A percentile compares a stretch with the other conserved stretches of the same genome.
These are phyloP conservation scores for Pecten maximus DNA, from an alignment of 2,888 invertebrate genomes.

Conservation along the genomic window DNA sequence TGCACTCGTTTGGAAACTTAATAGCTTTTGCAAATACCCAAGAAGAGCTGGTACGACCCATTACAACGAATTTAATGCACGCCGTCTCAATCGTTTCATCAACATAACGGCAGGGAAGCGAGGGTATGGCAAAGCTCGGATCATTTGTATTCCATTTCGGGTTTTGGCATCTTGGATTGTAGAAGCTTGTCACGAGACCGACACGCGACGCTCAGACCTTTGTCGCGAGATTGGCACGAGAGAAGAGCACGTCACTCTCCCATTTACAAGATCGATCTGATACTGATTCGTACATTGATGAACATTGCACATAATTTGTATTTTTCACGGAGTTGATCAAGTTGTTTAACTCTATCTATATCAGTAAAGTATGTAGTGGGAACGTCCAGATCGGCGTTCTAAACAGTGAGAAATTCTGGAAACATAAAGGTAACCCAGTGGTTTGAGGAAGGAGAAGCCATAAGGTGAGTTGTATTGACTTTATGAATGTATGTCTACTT, in stretches of 20 bases:
- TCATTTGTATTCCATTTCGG: background rate
- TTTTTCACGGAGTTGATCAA: background rate
- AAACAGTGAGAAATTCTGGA: background rate
- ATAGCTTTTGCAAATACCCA: background rate
- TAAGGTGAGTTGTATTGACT: background rate
- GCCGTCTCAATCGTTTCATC: background rate
- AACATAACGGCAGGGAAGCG: background rate
- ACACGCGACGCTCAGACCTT: background rate
- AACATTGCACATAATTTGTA: background rate
- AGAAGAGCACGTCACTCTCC: background rate
- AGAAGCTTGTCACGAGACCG: background rate
- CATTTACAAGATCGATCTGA: background rate
- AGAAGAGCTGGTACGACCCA: background rate
- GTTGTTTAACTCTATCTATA: background rate
- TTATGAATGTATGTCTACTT: too few relatives aligned
- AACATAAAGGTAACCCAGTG: background rate
- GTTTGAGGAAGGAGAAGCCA: background rate
- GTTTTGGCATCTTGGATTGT: background rate
- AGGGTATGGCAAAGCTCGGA: background rate
- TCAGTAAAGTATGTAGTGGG: background rate
- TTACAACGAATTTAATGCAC: background rate
- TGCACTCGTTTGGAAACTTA: background rate
- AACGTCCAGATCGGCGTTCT: background rate
- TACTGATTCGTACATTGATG: background rate
- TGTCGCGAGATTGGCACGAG: background rate